These are phyloP conservation scores for Eufriesea mexicana DNA, from an alignment of 1,140 invertebrate genomes.

Conservation along the genomic window DNA sequence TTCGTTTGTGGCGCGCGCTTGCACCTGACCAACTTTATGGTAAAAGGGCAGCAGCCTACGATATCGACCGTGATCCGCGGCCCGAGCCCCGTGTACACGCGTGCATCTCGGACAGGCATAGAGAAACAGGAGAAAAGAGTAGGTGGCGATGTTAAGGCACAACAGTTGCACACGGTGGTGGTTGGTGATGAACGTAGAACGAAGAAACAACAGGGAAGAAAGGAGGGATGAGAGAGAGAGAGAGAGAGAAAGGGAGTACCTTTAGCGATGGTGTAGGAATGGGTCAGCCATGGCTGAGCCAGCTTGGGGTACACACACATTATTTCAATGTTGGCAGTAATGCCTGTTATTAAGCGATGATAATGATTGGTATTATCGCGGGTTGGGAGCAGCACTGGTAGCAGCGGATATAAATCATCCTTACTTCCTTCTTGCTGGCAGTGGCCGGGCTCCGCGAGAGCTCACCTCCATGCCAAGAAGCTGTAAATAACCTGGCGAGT, in stretches of 20 bases:
- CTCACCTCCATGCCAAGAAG: constrained; percentile 80
- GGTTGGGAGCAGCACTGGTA: constrained; percentile 82
- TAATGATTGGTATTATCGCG: constrained; percentile 84
- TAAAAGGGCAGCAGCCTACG: constrained; percentile 21
- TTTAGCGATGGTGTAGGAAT: constrained; percentile 69
- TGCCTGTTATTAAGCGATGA: constrained; percentile 84
- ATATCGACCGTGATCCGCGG: constrained; percentile 49
- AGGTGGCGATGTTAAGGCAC: constrained; percentile 18
- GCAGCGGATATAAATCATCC: constrained; percentile 83
- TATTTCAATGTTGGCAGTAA: constrained; percentile 84
- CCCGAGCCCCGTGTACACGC: background rate
- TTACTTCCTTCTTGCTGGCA: constrained; percentile 81
- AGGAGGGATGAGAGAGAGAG: constrained; percentile 55
- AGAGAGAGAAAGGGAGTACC: constrained; percentile 52
- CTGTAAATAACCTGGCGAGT: constrained; percentile 79
- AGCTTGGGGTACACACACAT: constrained; percentile 75
- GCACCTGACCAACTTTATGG: constrained; percentile 62
- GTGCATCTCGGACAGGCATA: constrained; percentile 12
- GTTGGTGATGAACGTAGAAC: background rate
- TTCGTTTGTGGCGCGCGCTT: constrained; percentile 58
- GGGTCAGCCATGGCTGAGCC: constrained; percentile 72
- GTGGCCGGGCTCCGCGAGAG: constrained; percentile 63
- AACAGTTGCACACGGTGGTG: background rate
- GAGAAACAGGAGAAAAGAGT: constrained; percentile 24
- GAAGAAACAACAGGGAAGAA: background rate